Conservation (phyloP, 2,888 invertebrate genomes). For the Xylota sylvarum region DNA sequence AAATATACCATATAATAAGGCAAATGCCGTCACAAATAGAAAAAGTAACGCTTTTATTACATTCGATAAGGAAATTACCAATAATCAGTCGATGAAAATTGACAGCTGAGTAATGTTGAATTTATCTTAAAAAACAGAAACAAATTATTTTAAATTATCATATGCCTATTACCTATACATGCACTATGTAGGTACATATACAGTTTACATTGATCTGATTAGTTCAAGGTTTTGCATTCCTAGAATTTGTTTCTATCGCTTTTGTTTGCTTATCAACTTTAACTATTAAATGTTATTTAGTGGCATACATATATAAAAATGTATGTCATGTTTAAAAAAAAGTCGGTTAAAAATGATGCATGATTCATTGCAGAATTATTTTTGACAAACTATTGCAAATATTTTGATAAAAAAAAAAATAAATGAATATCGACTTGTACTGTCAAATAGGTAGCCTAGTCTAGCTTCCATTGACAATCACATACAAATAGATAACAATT, state of each 20-base stretch:
- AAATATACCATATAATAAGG: neutral
- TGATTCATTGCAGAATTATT: conserved; percentile 29
- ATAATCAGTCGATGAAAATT: too few species aligned
- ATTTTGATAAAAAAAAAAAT: neutral
- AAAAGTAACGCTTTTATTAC: neutral
- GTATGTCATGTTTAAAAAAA: neutral
- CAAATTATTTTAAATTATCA: neutral
- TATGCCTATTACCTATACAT: too few species aligned
- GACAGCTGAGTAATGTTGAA: neutral
- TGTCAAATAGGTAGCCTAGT: neutral
- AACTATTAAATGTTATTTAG: neutral
- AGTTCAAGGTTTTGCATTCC: neutral
- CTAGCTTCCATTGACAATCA: neutral
- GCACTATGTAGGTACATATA: too few species aligned
- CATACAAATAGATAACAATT: conserved; percentile 21
- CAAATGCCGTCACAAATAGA: neutral
- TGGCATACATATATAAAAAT: conserved; percentile 1
- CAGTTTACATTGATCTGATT: neutral
- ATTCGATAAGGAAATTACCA: neutral
- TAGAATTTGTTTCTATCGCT: neutral
- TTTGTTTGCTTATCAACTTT: conserved; percentile 30
- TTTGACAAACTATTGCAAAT: neutral
- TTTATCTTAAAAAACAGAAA: neutral
- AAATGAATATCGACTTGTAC: neutral
- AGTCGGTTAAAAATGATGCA: neutral